Base-by-base conservation (phyloP, 2,797 vertebrate species). In the Alcedo atthis region DNA sequence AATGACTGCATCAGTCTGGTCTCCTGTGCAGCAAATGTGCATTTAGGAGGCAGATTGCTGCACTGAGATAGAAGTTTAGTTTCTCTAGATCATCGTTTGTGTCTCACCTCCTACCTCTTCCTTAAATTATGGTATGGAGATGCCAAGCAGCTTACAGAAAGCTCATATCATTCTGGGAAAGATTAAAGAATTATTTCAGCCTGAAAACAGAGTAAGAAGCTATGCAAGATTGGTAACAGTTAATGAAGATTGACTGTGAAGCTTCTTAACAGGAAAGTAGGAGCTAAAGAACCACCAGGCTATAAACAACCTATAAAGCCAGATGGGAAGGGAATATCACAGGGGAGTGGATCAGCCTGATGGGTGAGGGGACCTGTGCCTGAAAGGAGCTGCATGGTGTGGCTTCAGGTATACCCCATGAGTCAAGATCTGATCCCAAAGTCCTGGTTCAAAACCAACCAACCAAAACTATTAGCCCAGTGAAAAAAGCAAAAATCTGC, bases 81-180 rank as follows among this genome's bases (percentile, higher is more conserved):
- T 51, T 30, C n/a, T 53, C 22, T 48, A 42, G 24, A 35, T 15
- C 10, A n/a, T 10, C 42, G 28, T 30, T 7, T 55, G 7, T n/a
- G 5, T 22, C 15, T 46, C 15, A 1, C 2, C 8, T 10, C 6
- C 2, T 5, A 3, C 2, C 1, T 17, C 25, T 13, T 59, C 15
- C 58, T 69, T 22, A 59, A 79, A 24, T 5, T 35, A 21, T 18
- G 10, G 11, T 26, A 5, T 15, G 16, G 40, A 35, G 15, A 15
- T 21, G 20, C 37, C 62, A 63, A 59, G 17, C 3, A 49, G 30
- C 40, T 70, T 70, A 40, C 3, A 58, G 33, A 45, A 74, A 57
- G 12, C 46, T 66, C 64, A 24, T 7, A 12, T 16, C 46, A 42
- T 40, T n/a, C 59, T 24, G 10, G 32, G 55, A 67, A 13, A 45